Percentiles rank a stretch among this genome's conserved stretches.
phyloP scores from a whole-genome alignment of 2,888 invertebrate genomes.

The Eurytoma californica region DNA sequence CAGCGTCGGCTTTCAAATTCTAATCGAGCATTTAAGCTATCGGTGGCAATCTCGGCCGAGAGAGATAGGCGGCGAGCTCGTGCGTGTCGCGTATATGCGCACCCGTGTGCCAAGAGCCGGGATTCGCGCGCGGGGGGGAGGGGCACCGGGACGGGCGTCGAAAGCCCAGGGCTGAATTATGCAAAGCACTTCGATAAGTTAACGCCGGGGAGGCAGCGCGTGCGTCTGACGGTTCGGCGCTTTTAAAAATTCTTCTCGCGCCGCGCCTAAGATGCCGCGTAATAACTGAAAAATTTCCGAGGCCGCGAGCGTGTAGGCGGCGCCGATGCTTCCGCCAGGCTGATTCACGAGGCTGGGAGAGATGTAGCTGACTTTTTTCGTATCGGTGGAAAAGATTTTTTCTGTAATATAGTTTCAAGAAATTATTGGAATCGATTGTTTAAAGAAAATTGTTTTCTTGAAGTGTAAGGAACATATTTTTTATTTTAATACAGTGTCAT shows the following conservation, averaged over 20 bases:
- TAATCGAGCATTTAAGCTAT: slow-evolving; percentile 48
- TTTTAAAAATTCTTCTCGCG: slow-evolving; percentile 8
- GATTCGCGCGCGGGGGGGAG: slow-evolving; percentile 17
- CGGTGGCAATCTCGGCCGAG: slow-evolving; percentile 22
- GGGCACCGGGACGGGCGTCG: slow-evolving; percentile 8
- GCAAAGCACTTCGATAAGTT: slow-evolving; percentile 60
- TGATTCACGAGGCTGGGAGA: neutral
- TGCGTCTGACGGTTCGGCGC: slow-evolving; percentile 23
- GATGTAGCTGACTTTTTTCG: too few relatives aligned
- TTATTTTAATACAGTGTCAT: too few relatives aligned
- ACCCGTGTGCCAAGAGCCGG: slow-evolving; percentile 12
- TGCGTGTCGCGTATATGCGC: neutral
- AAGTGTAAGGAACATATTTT: too few relatives aligned
- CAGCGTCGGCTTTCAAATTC: slow-evolving; percentile 27
- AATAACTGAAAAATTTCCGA: slow-evolving; percentile 1
- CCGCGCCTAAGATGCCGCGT: neutral
- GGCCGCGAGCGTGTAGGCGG: neutral
- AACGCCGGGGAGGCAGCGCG: slow-evolving; percentile 47
- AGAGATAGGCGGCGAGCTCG: neutral
- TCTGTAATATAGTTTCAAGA: too few relatives aligned
- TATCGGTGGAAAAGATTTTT: too few relatives aligned
- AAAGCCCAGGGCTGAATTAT: slow-evolving; percentile 55
- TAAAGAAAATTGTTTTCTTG: too few relatives aligned
- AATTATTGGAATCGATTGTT: too few relatives aligned
- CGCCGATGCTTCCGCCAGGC: neutral